Percentiles rank a stretch among this genome's conserved stretches.
These are phyloP conservation scores for Suillia variegata DNA, from an alignment of 2,888 invertebrate species.

Conservation along the genomic window DNA sequence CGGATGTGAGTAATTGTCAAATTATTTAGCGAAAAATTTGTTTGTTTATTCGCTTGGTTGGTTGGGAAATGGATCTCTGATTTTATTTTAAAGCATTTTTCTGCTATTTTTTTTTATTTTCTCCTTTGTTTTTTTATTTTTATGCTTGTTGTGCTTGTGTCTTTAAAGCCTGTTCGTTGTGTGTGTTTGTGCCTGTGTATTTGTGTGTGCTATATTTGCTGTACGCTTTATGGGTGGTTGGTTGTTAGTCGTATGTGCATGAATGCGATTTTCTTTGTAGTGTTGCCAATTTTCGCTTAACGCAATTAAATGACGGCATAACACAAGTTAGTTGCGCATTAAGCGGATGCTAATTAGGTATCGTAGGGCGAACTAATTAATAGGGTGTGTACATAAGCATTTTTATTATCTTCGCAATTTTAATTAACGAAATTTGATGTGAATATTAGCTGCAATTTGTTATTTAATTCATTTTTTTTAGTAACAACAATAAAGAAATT, in stretches of 20 bases:
- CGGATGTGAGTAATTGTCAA: constrained; percentile 60
- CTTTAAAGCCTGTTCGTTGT: constrained; percentile 2
- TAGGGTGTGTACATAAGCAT: neutral
- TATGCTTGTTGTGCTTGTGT: constrained; percentile 1
- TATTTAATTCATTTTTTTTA: too few relatives aligned
- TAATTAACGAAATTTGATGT: neutral
- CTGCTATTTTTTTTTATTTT: neutral
- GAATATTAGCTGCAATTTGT: too few relatives aligned
- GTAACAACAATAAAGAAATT: too few relatives aligned
- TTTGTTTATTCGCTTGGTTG: constrained; percentile 58
- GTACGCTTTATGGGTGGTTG: constrained; percentile 45
- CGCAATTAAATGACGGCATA: constrained; percentile 34
- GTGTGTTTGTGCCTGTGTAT: constrained; percentile 10
- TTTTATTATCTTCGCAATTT: neutral
- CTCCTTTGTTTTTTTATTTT: constrained; percentile 1
- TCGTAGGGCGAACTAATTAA: constrained; percentile 22
- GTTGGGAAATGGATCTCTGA: constrained; percentile 50
- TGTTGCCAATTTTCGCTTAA: constrained; percentile 36
- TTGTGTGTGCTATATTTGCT: constrained; percentile 5
- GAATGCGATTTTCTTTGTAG: constrained; percentile 42
- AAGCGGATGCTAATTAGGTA: constrained; percentile 39
- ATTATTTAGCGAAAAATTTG: constrained; percentile 61
- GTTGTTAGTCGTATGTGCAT: constrained; percentile 52
- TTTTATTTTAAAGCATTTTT: constrained; percentile 23
- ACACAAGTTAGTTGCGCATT: constrained; percentile 11